These are phyloP conservation scores for Bos indicus DNA, from an alignment of 2,113 vertebrate genomes.

Conservation along the genomic window DNA sequence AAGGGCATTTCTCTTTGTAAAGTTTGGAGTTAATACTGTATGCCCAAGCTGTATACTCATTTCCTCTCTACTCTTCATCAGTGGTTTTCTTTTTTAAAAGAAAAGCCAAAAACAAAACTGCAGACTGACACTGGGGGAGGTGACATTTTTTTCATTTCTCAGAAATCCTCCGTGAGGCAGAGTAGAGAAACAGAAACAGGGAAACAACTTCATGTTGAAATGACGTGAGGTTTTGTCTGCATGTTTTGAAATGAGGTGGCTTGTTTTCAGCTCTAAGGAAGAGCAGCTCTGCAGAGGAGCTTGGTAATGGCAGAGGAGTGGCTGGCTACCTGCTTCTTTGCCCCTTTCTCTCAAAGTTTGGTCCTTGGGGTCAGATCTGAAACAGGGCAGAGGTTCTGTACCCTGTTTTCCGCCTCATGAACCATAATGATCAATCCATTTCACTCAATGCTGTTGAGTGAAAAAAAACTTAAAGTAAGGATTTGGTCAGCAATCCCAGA, in stretches of 20 bases:
- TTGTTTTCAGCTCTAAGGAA: constrained; percentile 15
- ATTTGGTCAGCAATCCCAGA: not conserved
- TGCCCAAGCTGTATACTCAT: not conserved
- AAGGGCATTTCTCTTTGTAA: not conserved
- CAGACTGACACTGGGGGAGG: constrained; percentile 38
- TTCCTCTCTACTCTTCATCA: not conserved
- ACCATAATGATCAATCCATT: not conserved
- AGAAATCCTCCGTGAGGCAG: constrained; percentile 66
- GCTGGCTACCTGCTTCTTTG: not conserved
- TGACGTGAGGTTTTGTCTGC: constrained; percentile 5
- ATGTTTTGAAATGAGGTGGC: constrained; percentile 34
- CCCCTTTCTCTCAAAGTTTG: not conserved
- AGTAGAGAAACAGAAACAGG: constrained; percentile 60
- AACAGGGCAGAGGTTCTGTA: not conserved
- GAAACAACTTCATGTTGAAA: constrained; percentile 56
- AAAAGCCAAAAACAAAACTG: not conserved
- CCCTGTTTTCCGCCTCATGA: not conserved
- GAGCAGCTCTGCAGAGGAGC: not conserved
- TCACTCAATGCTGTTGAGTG: not conserved
- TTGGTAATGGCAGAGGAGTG: not conserved
- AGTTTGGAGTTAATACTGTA: not conserved
- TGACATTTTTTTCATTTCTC: constrained; percentile 62
- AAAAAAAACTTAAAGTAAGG: not conserved
- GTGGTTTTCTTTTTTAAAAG: not conserved
- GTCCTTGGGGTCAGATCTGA: not conserved